Evolutionary conservation across 2,113 vertebrate species (phyloP).

Genomic region (Silurus meridionalis): DNA sequence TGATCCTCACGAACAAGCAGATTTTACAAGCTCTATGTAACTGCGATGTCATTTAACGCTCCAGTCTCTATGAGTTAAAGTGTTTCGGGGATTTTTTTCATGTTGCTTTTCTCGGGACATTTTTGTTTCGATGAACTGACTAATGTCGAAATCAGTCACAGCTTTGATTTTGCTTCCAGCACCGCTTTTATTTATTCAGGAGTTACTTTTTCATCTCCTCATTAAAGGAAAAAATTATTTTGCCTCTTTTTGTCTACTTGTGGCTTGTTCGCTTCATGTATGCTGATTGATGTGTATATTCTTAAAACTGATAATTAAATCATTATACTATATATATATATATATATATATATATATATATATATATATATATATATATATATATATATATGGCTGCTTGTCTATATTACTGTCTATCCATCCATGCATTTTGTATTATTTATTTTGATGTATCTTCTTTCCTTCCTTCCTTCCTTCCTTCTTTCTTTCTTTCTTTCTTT

Average conservation of each 20-base stretch:
- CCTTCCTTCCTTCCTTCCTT: neutral
- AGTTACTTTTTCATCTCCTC: slow-evolving; percentile 17
- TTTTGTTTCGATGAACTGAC: neutral
- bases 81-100: neutral
- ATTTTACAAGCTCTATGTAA: slow-evolving; percentile 7
- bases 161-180: slow-evolving; percentile 28
- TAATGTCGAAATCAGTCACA: neutral
- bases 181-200: slow-evolving; percentile 25
- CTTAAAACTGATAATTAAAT: too few relatives aligned
- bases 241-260: neutral
- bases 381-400: neutral
- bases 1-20: slow-evolving; percentile 13
- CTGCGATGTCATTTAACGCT: slow-evolving; percentile 1
- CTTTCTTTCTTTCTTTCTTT: neutral
- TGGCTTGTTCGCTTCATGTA: neutral
- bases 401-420: neutral
- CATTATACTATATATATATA: neutral
- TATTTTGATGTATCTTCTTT: neutral
- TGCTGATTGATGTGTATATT: neutral
- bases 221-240: neutral
- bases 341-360: neutral
- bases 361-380: neutral
- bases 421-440: neutral
- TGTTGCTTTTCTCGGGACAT: neutral
- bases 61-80: neutral